Evolutionary conservation across 2,888 invertebrate species (phyloP).

Genomic region (Tridacna crocea): DNA sequence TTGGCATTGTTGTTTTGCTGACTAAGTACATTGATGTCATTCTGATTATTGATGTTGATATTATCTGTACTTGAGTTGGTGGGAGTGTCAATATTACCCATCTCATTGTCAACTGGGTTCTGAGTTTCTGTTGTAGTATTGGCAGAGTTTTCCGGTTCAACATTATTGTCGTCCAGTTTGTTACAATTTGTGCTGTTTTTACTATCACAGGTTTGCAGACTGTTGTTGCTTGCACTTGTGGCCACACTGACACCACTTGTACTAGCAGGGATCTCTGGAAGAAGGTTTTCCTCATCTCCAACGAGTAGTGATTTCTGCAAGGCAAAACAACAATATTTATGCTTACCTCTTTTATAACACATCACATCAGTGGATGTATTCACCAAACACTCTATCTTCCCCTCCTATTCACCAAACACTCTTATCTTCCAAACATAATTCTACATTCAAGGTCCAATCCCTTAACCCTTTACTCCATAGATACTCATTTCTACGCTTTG

Average conservation of each 20-base stretch:
- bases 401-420: too few relatives aligned
- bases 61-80: slow-evolving; percentile 35
- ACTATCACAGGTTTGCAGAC: slow-evolving; percentile 63
- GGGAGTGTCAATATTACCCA: slow-evolving; percentile 32
- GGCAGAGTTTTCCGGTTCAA: slow-evolving; percentile 24
- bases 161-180: slow-evolving; percentile 44
- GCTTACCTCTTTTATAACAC: too few relatives aligned
- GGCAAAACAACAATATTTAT: background rate
- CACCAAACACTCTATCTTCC: too few relatives aligned
- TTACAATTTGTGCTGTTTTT: slow-evolving; percentile 59
- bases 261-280: slow-evolving; percentile 13
- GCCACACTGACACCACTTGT: slow-evolving; percentile 31
- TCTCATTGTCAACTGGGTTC: slow-evolving; percentile 25
- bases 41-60: slow-evolving; percentile 60
- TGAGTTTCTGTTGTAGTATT: slow-evolving; percentile 8
- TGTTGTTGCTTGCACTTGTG: slow-evolving; percentile 68
- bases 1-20: slow-evolving; percentile 63
- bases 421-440: too few relatives aligned
- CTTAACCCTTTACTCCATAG: too few relatives aligned
- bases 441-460: too few relatives aligned
- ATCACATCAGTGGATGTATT: too few relatives aligned
- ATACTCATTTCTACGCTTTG: too few relatives aligned
- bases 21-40: slow-evolving; percentile 60
- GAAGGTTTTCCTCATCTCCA: slow-evolving; percentile 8
- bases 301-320: slow-evolving; percentile 38